Percentiles rank a stretch among this genome's conserved stretches.
Evolutionary conservation across 2,113 vertebrate species (phyloP).

Genomic region (Amphilophus citrinellus): DNA sequence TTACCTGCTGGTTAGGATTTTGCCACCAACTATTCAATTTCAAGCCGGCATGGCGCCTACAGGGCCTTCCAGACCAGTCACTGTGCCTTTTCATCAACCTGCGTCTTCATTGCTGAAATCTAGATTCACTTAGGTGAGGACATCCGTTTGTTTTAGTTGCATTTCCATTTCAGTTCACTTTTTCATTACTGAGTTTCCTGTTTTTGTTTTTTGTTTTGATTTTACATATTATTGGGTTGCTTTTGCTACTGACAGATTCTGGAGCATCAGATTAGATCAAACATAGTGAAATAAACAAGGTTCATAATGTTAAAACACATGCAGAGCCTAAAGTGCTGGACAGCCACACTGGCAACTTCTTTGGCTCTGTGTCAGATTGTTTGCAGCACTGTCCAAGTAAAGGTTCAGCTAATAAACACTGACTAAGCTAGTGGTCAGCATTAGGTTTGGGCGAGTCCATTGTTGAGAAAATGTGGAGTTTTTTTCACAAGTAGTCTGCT

Average conservation of each 20-base stretch:
- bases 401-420: too few species aligned
- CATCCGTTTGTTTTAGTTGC: slow-evolving; percentile 61
- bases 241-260: slow-evolving; percentile 7
- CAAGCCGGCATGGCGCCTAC: not conserved
- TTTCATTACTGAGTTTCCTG: slow-evolving; percentile 12
- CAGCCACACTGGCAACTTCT: too few species aligned
- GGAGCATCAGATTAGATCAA: not conserved
- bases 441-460: not conserved
- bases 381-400: too few species aligned
- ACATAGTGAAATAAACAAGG: not conserved
- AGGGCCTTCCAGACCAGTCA: slow-evolving; percentile 20
- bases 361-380: too few species aligned
- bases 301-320: too few species aligned
- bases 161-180: slow-evolving; percentile 50
- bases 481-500: not conserved
- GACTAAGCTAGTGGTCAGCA: too few species aligned
- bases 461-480: not conserved
- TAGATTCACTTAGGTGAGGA: slow-evolving; percentile 97
- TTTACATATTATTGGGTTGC: slow-evolving; percentile 15
- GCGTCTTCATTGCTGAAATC: slow-evolving; percentile 97
- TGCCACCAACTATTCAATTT: not conserved
- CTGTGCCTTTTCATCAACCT: slow-evolving; percentile 72
- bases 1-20: slow-evolving; percentile 15
- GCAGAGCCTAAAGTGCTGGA: not conserved
- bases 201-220: slow-evolving; percentile 14